Conservation (phyloP, 2,797 vertebrate species). For the Sebastes itinus region DNA sequence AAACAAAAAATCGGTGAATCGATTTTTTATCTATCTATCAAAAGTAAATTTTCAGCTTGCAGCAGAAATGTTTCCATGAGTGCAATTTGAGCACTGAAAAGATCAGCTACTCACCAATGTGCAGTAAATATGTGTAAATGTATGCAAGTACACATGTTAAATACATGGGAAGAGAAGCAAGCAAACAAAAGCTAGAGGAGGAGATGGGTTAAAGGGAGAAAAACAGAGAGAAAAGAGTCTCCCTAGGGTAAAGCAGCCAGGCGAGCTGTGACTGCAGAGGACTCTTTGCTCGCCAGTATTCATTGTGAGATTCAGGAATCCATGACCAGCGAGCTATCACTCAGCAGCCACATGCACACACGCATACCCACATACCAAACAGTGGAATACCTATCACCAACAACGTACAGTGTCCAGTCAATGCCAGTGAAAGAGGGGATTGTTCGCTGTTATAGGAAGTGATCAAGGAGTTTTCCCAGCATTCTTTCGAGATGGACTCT, state of each 20-base stretch:
- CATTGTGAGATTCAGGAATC: conserved; percentile 50
- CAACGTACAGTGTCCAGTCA: conserved; percentile 46
- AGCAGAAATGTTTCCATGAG: not conserved
- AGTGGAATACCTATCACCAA: conserved; percentile 41
- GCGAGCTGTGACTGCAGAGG: conserved; percentile 37
- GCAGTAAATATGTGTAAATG: not conserved
- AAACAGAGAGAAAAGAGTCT: not conserved
- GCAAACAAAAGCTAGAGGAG: not conserved
- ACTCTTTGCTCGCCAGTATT: conserved; percentile 33
- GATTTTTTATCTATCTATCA: too few species aligned
- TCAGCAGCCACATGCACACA: conserved; percentile 37
- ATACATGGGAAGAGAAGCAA: not conserved
- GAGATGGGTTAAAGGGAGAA: not conserved
- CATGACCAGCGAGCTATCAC: conserved; percentile 59
- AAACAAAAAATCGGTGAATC: too few species aligned
- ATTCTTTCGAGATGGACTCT: conserved; percentile 79
- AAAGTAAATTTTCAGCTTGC: not conserved
- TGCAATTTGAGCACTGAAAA: not conserved
- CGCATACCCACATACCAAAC: conserved; percentile 29
- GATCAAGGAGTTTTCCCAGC: conserved; percentile 69
- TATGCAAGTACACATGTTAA: not conserved
- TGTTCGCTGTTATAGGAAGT: conserved; percentile 59
- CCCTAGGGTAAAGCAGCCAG: conserved; percentile 31
- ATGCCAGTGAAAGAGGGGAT: conserved; percentile 52
- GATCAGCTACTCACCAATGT: not conserved